Conservation (phyloP, 2,797 vertebrate species). For the Tapera naevia region DNA sequence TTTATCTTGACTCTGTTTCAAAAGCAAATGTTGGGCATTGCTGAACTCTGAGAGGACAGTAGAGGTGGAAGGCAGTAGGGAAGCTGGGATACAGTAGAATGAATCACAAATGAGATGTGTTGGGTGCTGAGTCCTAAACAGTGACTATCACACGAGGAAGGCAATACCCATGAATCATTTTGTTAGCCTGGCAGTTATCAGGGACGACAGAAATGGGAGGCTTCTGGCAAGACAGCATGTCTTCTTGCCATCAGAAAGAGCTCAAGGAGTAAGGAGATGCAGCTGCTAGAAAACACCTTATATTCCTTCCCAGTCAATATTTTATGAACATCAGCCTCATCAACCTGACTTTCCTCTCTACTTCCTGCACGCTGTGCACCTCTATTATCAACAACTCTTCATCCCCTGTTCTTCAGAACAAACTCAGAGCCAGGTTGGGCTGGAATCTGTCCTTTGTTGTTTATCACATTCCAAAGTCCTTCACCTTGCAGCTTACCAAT, state of each 20-base stretch:
- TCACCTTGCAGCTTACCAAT: neutral
- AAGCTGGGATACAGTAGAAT: neutral
- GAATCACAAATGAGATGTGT: neutral
- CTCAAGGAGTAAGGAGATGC: neutral
- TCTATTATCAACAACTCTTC: neutral
- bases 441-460: fast-evolving
- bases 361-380: neutral
- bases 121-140: neutral
- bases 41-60: neutral
- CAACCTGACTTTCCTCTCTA: neutral
- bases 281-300: neutral
- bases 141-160: neutral
- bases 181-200: neutral
- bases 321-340: neutral
- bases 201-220: neutral
- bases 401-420: neutral
- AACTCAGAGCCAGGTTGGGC: neutral
- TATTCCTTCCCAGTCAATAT: neutral
- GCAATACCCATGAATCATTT: neutral
- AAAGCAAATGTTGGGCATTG: neutral
- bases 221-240: neutral
- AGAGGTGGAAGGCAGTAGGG: neutral
- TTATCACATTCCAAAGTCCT: neutral
- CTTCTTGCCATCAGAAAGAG: neutral
- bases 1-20: neutral